These are phyloP conservation scores for Glaucopsyche alexis DNA, from an alignment of 2,888 invertebrate genomes.

Conservation along the genomic window DNA sequence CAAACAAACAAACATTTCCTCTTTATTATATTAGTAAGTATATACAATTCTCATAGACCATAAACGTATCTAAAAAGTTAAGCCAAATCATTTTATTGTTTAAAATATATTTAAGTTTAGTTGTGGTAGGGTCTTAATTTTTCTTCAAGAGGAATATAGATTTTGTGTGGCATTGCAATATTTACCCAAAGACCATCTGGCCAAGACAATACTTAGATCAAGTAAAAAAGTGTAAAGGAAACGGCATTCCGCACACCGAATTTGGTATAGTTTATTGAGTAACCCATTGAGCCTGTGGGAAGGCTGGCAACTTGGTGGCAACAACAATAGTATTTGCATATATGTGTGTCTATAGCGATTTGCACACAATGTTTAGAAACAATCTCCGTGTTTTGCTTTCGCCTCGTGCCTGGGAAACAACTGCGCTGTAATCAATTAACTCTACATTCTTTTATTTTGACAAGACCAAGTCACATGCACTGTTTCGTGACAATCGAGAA, in stretches of 20 bases:
- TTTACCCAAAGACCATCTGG: too few species aligned
- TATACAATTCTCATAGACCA: too few species aligned
- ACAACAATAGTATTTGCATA: constrained; percentile 48
- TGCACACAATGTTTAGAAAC: constrained; percentile 72
- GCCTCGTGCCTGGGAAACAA: constrained; percentile 52
- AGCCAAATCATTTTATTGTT: too few species aligned
- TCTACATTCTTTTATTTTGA: constrained; percentile 47
- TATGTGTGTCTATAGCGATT: constrained; percentile 68
- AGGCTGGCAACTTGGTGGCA: constrained; percentile 34
- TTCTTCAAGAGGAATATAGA: too few species aligned
- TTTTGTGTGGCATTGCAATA: too few species aligned
- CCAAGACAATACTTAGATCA: too few species aligned
- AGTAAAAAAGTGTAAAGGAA: constrained; percentile 1
- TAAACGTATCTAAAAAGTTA: too few species aligned
- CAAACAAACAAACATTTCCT: too few species aligned
- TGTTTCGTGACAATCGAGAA: not conserved
- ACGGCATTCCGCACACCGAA: constrained; percentile 25
- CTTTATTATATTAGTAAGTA: too few species aligned
- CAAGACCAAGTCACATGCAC: constrained; percentile 31
- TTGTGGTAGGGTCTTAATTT: too few species aligned
- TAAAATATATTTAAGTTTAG: too few species aligned
- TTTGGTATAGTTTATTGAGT: constrained; percentile 29
- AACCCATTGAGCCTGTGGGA: constrained; percentile 29
- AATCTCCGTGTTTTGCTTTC: constrained; percentile 61
- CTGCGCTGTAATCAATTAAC: constrained; percentile 49